These are phyloP conservation scores for Cataglyphis altisquamis DNA, from an alignment of 2,888 invertebrate genomes.

Conservation along the genomic window DNA sequence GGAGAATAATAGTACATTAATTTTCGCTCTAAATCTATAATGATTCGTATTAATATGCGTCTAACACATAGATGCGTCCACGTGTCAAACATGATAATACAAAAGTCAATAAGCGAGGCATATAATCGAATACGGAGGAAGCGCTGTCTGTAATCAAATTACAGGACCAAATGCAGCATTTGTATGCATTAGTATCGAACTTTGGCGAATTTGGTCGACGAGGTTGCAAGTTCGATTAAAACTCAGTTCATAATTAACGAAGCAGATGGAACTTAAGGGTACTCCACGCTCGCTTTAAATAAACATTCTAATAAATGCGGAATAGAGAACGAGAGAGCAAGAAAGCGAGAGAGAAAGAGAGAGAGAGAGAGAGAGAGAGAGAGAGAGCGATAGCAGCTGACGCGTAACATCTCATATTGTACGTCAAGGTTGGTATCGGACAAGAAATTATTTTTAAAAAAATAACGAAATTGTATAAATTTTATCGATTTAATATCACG, in stretches of 20 bases:
- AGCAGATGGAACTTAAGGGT: constrained; percentile 46
- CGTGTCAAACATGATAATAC: constrained; percentile 37
- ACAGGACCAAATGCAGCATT: constrained; percentile 37
- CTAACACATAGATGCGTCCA: constrained; percentile 10
- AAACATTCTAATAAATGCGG: constrained; percentile 55
- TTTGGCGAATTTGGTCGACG: constrained; percentile 7
- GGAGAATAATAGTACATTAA: constrained; percentile 10
- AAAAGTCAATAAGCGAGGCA: constrained; percentile 46
- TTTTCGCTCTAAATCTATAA: constrained; percentile 37
- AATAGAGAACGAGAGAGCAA: neutral
- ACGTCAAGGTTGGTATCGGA: neutral
- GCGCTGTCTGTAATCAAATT: constrained; percentile 39
- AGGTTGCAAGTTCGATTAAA: constrained; percentile 37
- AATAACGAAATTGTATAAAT: neutral
- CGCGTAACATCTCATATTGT: neutral
- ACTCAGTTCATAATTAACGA: constrained; percentile 39
- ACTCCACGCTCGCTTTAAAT: constrained; percentile 39
- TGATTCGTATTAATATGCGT: neutral
- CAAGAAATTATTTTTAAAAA: constrained; percentile 11
- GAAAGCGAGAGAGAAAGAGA: neutral
- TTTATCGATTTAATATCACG: neutral
- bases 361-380: neutral
- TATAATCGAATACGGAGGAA: constrained; percentile 31
- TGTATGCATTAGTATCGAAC: constrained; percentile 54
- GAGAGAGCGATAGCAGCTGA: neutral